phyloP scores from a whole-genome alignment of 2,113 vertebrate genomes.

The Coregonus clupeaformis region DNA sequence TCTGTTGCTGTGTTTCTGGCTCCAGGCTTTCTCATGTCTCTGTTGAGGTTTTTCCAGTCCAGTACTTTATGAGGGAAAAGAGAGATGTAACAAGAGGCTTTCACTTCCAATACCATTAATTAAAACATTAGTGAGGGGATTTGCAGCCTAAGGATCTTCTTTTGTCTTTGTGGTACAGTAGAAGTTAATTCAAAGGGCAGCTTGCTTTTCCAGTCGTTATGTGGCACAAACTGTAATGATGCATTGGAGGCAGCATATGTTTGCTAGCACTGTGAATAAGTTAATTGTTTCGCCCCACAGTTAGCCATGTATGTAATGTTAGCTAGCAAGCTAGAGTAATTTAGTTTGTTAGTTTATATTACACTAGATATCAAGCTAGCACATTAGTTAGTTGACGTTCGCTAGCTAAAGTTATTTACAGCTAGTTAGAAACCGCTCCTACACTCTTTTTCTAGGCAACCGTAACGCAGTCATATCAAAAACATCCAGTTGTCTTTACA shows the following conservation, averaged over 20 bases:
- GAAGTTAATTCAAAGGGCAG: neutral
- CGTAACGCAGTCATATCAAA: no score
- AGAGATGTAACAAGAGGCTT: neutral
- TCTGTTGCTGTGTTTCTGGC: constrained; percentile 12
- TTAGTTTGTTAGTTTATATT: no score
- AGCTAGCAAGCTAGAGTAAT: no score
- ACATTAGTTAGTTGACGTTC: no score
- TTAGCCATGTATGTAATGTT: no score
- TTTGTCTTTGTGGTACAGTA: neutral
- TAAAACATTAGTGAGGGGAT: neutral
- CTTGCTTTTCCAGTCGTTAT: neutral
- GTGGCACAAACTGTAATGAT: neutral
- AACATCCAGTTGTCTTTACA: no score
- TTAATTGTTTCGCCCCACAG: no score
- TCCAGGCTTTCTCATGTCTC: constrained; percentile 19
- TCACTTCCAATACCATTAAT: neutral
- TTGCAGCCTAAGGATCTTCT: neutral
- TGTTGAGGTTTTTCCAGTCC: neutral
- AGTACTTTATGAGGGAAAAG: neutral
- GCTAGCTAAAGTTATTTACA: no score
- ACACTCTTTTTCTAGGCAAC: no score
- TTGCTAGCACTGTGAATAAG: no score
- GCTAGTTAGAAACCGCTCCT: no score
- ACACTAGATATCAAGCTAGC: no score
- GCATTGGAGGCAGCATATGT: neutral